Conservation (phyloP, 2,888 invertebrate genomes). For the Holacanthella duospinosa region DNA sequence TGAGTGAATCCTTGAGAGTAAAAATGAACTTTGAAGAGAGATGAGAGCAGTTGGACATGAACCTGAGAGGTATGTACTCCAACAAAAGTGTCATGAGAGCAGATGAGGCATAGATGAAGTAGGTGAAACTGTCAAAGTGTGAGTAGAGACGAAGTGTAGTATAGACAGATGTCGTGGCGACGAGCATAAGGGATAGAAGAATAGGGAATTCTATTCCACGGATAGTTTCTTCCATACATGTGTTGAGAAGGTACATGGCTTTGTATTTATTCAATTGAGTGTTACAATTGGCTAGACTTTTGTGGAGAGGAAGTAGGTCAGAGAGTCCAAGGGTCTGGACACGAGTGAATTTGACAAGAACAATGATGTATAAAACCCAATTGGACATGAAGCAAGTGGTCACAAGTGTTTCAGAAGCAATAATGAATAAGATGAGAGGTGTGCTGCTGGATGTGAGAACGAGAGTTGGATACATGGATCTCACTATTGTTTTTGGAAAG, state of each 20-base stretch:
- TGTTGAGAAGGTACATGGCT: neutral
- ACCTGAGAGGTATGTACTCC: neutral
- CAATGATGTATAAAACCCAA: neutral
- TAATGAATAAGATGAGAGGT: neutral
- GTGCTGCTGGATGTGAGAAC: neutral
- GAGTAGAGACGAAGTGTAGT: neutral
- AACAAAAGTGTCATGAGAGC: neutral
- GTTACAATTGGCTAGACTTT: no score
- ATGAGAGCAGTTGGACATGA: neutral
- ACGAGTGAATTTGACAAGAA: neutral
- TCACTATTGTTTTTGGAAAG: neutral
- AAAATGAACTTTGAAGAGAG: neutral
- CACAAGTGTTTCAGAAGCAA: neutral
- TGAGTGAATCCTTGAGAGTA: no score
- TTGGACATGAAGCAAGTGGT: neutral
- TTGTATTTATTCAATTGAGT: neutral
- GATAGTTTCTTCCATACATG: neutral
- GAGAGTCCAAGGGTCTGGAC: neutral
- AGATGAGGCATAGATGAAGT: neutral
- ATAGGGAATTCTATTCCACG: neutral
- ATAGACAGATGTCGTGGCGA: neutral
- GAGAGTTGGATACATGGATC: neutral
- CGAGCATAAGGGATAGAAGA: neutral
- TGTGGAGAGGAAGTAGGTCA: neutral
- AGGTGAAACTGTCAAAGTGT: neutral